Percentiles rank a stretch among this genome's conserved stretches.
Evolutionary conservation across 2,797 vertebrate species (phyloP).

Genomic region (Anas capensis): DNA sequence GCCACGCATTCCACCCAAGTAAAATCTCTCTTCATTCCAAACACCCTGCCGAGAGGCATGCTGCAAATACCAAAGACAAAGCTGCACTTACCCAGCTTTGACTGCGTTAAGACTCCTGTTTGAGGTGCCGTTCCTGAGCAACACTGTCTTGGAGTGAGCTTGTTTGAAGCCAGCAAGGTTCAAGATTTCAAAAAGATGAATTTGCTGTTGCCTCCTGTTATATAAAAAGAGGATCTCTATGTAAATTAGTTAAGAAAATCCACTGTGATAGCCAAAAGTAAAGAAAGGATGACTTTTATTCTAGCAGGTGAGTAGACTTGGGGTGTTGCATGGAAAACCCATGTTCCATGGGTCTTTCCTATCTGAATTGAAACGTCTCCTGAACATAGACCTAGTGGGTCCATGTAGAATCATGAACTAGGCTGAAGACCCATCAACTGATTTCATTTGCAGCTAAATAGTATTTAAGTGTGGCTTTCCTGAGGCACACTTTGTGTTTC

Average conservation of each 20-base stretch:
- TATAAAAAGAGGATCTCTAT: background rate
- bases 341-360: background rate
- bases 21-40: background rate
- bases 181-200: background rate
- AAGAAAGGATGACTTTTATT: background rate
- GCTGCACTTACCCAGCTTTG: background rate
- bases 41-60: background rate
- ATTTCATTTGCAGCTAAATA: conserved; percentile 25
- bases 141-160: background rate
- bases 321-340: background rate
- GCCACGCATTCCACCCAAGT: background rate
- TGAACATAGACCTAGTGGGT: background rate
- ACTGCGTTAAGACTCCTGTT: background rate
- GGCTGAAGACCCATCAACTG: background rate
- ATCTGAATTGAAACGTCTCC: background rate
- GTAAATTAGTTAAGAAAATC: background rate
- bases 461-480: conserved; percentile 7
- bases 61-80: background rate
- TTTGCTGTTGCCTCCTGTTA: background rate
- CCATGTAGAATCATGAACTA: background rate
- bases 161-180: rapidly evolving
- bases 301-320: background rate
- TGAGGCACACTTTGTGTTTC: background rate
- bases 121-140: background rate
- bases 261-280: background rate